Evolutionary conservation across 2,888 invertebrate genomes (phyloP), one percentile per base, ranked within the genome.

Genomic region (Pseudococcus longispinus): DNA sequence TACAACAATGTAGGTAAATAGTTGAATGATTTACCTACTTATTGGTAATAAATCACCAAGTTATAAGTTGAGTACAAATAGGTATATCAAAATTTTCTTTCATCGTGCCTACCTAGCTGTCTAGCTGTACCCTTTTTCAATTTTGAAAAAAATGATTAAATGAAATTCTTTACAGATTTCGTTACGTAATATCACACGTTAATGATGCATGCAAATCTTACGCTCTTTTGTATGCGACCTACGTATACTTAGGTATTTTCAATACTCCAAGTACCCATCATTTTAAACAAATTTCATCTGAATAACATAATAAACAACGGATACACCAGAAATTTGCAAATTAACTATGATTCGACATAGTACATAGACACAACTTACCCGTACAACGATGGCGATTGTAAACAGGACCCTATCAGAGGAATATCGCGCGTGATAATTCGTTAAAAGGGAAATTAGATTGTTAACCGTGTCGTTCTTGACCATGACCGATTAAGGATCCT

Each of bases 391-490:
- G 70, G 29, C 15, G 29, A 70, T 70, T 29, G 29, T 29, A 70
- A 70, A 70, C 29, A 70, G 29, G 29, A 29, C 70, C 29, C 29
- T 70, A 29, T 32, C 70, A 18, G 29, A 29, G 70, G 70, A 70
- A 29, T 18, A 70, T 29, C 29, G 29, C 70, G 70, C 70, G 70
- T 70, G 70, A 70, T 70, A 70, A 70, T 46, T 44, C 46, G 29
- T 46, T 74, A 74, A 85, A 74, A 85, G 85, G 85, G 85, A 85
- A 85, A 85, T 85, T 85, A 85, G 65, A 85, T 85, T 74, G 74
- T 85, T 85, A 44, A 74, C 74, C 42, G 70, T 44, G 44, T 74
- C 70, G 85, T 85, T 74, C 65, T 85, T 85, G 85, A 85, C 85
- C 85, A 74, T 85, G 85, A 85, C 85, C 85, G 85, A 85, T 85